Base-by-base conservation (phyloP, 2,888 invertebrate species). In the Venustoraphidia nigricollis region DNA sequence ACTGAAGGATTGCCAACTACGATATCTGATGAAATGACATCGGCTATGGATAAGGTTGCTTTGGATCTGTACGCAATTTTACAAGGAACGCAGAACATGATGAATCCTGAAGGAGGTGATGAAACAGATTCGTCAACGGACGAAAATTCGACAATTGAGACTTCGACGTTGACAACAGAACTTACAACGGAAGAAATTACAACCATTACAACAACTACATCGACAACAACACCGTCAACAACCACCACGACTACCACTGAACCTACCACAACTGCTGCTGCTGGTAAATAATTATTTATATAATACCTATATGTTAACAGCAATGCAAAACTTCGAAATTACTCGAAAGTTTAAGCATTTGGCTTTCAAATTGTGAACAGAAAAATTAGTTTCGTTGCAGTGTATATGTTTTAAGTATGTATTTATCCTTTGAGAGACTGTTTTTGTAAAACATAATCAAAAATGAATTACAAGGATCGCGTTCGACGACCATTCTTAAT, bases 21-120 rank as follows among this genome's bases (percentile, higher is more conserved):
- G 3, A 51, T 59, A 0, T 57, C 60, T 1, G 65, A 62, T 6
- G 67, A 68, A 3, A 77, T 76, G 9, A 76, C 78, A 64, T 76
- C 79, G 1, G 74, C 76, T 0, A 85, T 84, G 81, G 84, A 87
- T 60, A 87, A 88, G 67, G 83, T 84, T 0, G 89, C 88, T 10
- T 69, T 86, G 10, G 89, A 89, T 57, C 68, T 89, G 43, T 89
- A 89, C 59, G 89, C 89, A 1, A 83, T 87, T 57, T 70, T 86
- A 45, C 76, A 76, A 58, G 75, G 76, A 52, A 75, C 75, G 1
- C 75, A 75, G 53, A 74, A 67, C 54, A 70, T 74, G 36, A 47
- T 47, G 14, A 36, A 17, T 17, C 61, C 64, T 35, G 67, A 66
- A 35, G 67, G 66, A 38, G 64, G 67, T 36, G 71, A 71, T 41